Conservation (phyloP, 2,797 vertebrate species). For the Anomalospiza imberbis region DNA sequence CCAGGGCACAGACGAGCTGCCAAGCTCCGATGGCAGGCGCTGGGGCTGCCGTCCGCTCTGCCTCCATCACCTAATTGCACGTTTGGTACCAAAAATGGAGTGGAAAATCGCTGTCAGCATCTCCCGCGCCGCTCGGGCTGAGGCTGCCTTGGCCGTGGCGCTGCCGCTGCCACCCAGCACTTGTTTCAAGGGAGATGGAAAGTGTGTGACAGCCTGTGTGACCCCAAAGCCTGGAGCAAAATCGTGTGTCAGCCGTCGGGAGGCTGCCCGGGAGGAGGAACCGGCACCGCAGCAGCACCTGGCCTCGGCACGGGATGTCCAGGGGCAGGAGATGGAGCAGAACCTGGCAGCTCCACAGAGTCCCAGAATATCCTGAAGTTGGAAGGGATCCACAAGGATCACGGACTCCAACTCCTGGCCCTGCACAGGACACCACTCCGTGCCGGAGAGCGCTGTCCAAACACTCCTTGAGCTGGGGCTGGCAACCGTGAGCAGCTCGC, state of each 20-base stretch:
- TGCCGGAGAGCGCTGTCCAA: background rate
- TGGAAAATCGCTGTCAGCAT: conserved; percentile 39
- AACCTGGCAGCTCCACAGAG: background rate
- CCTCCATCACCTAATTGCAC: background rate
- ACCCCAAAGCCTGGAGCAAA: background rate
- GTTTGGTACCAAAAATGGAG: conserved; percentile 46
- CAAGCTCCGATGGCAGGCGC: background rate
- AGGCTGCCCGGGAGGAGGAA: background rate
- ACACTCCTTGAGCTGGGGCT: accelerated
- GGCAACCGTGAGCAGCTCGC: background rate
- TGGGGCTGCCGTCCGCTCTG: background rate
- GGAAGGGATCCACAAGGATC: background rate
- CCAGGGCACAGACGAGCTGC: background rate
- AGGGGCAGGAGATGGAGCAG: background rate
- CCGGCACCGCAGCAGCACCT: accelerated
- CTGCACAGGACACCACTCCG: background rate
- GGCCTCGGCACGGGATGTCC: background rate
- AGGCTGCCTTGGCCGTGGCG: background rate
- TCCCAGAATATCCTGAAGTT: background rate
- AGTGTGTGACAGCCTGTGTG: background rate
- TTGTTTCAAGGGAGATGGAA: background rate
- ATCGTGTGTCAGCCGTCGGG: accelerated
- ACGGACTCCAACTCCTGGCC: background rate
- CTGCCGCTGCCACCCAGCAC: background rate
- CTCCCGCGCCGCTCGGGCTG: background rate